Evolutionary conservation across 2,888 invertebrate genomes (phyloP).

Genomic region (Sthenelais limicola): DNA sequence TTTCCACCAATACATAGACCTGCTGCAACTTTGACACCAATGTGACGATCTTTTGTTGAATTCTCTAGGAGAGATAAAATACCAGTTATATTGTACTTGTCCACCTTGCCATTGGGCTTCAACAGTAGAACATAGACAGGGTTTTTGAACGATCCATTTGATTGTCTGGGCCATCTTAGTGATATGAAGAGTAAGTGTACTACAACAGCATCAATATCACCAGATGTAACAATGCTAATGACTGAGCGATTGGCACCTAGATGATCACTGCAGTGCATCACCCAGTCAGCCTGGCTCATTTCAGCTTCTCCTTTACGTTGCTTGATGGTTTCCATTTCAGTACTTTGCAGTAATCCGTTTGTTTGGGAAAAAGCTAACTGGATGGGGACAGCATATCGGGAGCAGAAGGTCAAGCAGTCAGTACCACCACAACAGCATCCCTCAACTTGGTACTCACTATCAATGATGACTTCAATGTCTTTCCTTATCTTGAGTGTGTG

Average conservation of each 20-base stretch:
- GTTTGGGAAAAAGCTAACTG: not conserved
- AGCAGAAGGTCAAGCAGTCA: not conserved
- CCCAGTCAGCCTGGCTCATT: conserved; percentile 8
- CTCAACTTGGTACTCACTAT: not conserved
- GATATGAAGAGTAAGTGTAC: not conserved
- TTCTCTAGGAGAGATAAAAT: not conserved
- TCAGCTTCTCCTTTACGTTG: conserved; percentile 11
- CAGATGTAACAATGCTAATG: not conserved
- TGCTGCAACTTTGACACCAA: conserved; percentile 9
- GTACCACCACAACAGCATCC: not conserved
- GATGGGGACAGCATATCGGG: not conserved
- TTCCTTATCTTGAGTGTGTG: not conserved
- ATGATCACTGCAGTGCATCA: not conserved
- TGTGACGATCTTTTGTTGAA: not conserved
- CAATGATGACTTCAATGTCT: not conserved
- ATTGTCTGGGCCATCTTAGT: not conserved
- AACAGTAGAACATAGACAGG: not conserved
- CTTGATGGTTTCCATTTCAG: not conserved
- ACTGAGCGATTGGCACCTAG: not conserved
- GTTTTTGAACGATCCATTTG: not conserved
- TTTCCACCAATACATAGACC: conserved; percentile 33
- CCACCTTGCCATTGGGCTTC: not conserved
- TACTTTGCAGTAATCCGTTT: not conserved
- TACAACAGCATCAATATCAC: not conserved
- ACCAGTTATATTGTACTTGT: not conserved